phyloP scores from a whole-genome alignment of 2,797 vertebrate genomes.

The Vultur gryphus region DNA sequence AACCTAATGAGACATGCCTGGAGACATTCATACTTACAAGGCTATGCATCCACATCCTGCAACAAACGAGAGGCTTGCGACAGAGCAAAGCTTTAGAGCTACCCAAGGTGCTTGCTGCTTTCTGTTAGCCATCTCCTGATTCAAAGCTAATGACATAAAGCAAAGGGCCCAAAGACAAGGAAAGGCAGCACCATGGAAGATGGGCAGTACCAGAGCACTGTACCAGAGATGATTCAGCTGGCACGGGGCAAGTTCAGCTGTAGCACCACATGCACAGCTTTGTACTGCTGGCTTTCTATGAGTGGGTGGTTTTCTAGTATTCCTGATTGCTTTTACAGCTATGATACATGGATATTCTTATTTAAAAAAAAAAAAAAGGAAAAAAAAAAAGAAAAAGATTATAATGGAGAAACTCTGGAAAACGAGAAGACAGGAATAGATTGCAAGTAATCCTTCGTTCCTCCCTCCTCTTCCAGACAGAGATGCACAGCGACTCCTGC shows the following conservation, averaged over 20 bases:
- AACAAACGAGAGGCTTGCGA: neutral
- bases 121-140: neutral
- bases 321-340: neutral
- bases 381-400: neutral
- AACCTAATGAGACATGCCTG: neutral
- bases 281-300: neutral
- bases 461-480: neutral
- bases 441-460: neutral
- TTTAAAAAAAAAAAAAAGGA: neutral
- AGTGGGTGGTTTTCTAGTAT: neutral
- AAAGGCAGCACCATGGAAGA: neutral
- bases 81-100: neutral
- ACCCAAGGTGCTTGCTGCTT: neutral
- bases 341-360: neutral
- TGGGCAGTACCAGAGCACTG: neutral
- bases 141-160: neutral
- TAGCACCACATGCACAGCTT: neutral
- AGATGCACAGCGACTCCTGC: neutral
- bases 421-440: neutral
- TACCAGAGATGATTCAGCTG: neutral
- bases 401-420: neutral
- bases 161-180: neutral
- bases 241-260: neutral
- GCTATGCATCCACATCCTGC: neutral
- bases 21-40: neutral